Base-by-base conservation (phyloP, 2,888 invertebrate genomes). In the Plebejus argus region DNA sequence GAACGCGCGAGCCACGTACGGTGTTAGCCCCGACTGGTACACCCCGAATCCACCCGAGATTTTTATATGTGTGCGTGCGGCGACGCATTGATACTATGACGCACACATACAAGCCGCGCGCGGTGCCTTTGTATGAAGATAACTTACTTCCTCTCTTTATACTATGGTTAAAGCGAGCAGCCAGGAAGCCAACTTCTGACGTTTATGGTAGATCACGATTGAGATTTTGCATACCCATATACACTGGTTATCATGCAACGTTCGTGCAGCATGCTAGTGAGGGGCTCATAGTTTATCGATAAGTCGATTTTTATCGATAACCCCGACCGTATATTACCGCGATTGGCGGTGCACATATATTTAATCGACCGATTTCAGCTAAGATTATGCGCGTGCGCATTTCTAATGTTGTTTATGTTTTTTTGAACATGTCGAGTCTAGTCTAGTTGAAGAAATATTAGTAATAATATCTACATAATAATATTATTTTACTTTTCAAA, bases 141-240 rank as follows among this genome's bases (percentile, higher is more conserved):
- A n/a, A n/a, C n/a, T n/a, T n/a, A n/a, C n/a, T n/a, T n/a, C n/a
- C n/a, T n/a, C n/a, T n/a, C n/a, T n/a, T n/a, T n/a, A n/a, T n/a
- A n/a, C n/a, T n/a, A n/a, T n/a, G n/a, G 66, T 66, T 66, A 66
- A 66, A 28, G 66, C 28, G 66, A 74, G 74, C 45, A 49, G 6
- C 45, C 39, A 72, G 72, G 72, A 72, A 72, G 72, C 23, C 20
- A 5, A 72, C 72, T 72, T 71, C 23, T 72, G 72, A 74, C 49
- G 53, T 53, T 74, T 74, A 74, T 74, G 74, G 74, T 23, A 74
- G 74, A 53, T 74, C 74, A 74, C 74, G 74, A 74, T 53, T 74
- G 28, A 23, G 49, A 74, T 74, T 74, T 53, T 74, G 74, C 74
- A 74, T 53, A 72, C 53, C 74, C 53, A 74, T 74, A 74, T 74